A percentile compares a stretch with the other conserved stretches of the same genome.
These are phyloP conservation scores for Diabrotica balteata DNA, from an alignment of 2,888 invertebrate genomes.

Conservation along the genomic window DNA sequence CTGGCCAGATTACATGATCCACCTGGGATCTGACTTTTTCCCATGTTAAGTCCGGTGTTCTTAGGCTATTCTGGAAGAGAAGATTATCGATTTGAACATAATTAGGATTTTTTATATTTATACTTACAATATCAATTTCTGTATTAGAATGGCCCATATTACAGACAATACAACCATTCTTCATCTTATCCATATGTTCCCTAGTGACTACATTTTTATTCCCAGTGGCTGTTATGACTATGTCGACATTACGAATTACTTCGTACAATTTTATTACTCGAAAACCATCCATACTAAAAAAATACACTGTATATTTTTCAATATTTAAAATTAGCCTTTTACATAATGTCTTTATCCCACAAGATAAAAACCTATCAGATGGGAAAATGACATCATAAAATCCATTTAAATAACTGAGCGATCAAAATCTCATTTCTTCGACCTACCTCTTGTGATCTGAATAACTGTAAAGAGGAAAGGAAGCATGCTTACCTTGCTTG, in stretches of 20 bases:
- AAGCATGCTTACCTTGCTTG: conserved; percentile 77
- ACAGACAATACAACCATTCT: conserved; percentile 93
- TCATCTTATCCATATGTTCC: conserved; percentile 96
- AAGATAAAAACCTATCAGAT: too few relatives aligned
- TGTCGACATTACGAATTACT: conserved; percentile 91
- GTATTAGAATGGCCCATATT: conserved; percentile 99
- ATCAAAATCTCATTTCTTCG: too few relatives aligned
- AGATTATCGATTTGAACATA: neutral
- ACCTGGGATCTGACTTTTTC: conserved; percentile 97
- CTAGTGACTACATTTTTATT: conserved; percentile 96
- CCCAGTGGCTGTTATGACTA: conserved; percentile 96
- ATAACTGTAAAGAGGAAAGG: neutral
- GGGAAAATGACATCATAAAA: too few relatives aligned
- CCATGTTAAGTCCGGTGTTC: conserved; percentile 95
- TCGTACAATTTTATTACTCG: conserved; percentile 94
- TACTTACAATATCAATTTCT: conserved; percentile 88
- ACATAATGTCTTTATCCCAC: too few relatives aligned
- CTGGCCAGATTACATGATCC: conserved; percentile 98
- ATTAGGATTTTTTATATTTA: too few relatives aligned
- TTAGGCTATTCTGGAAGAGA: conserved; percentile 74
- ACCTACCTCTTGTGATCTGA: too few relatives aligned
- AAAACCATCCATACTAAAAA: conserved; percentile 91
- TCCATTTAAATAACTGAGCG: too few relatives aligned
- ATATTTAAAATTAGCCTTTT: too few relatives aligned
- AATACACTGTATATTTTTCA: neutral